phyloP scores from a whole-genome alignment of 2,797 vertebrate genomes.

The Trachops cirrhosus region DNA sequence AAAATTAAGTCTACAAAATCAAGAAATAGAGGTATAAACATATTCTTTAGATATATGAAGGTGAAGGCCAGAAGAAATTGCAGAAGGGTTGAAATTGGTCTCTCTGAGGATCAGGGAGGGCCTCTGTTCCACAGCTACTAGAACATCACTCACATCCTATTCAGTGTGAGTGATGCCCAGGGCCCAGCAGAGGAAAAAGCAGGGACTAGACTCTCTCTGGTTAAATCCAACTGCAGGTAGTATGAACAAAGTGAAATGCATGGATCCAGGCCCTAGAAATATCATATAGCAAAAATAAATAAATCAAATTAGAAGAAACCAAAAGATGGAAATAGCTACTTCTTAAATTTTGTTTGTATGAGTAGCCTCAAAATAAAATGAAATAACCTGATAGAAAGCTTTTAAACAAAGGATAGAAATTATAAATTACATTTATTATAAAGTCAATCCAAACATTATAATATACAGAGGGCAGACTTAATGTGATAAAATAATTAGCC shows the following conservation, averaged over 20 bases:
- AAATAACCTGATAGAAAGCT: not conserved
- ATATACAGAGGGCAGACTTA: not conserved
- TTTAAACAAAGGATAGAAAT: not conserved
- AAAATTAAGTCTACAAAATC: not conserved
- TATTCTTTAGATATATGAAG: not conserved
- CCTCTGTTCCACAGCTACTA: not conserved
- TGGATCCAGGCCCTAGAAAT: not conserved
- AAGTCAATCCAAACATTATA: not conserved
- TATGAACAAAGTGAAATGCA: not conserved
- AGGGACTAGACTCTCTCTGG: not conserved
- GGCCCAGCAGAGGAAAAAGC: not conserved
- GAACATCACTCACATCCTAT: not conserved
- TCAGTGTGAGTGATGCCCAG: not conserved
- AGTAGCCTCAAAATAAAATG: not conserved
- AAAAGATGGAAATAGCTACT: not conserved
- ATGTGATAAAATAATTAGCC: not conserved
- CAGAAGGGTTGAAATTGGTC: not conserved
- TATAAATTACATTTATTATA: not conserved
- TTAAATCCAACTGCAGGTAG: not conserved
- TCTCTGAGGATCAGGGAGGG: not conserved
- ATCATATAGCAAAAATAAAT: not conserved
- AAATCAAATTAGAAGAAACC: not conserved
- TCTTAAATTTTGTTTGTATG: not conserved
- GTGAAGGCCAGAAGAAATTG: not conserved
- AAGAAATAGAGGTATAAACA: not conserved